These are phyloP conservation scores for Drosophila pruinosa DNA, from an alignment of 1,140 invertebrate genomes.

Conservation along the genomic window DNA sequence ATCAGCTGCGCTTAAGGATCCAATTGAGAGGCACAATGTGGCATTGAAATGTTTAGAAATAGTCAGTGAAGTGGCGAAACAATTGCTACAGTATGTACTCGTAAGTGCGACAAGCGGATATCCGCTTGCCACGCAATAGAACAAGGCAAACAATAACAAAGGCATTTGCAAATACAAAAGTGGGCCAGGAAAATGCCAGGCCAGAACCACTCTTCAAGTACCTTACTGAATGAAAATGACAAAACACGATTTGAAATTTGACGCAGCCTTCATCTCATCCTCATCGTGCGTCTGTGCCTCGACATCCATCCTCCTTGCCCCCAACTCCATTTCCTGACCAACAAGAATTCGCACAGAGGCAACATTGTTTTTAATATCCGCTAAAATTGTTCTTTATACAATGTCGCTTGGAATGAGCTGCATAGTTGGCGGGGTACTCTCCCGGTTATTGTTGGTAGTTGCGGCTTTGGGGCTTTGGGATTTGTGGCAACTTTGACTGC, in stretches of 20 bases:
- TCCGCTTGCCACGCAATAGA: constrained; percentile 65
- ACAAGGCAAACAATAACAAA: constrained; percentile 54
- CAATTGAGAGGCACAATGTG: constrained; percentile 39
- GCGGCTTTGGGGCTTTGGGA: constrained; percentile 52
- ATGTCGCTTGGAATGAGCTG: constrained; percentile 66
- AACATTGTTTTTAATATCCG: constrained; percentile 81
- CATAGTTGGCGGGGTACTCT: constrained; percentile 41
- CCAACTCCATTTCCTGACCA: constrained; percentile 24
- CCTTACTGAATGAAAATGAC: constrained; percentile 63
- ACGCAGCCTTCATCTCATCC: constrained; percentile 32
- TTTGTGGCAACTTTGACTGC: constrained; percentile 43
- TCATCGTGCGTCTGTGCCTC: background rate
- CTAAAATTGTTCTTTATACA: constrained; percentile 81
- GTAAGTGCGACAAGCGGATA: constrained; percentile 73
- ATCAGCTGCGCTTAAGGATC: constrained; percentile 27
- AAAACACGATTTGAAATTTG: constrained; percentile 75
- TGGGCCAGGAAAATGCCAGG: background rate
- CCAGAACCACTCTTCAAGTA: constrained; percentile 5
- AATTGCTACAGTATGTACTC: constrained; percentile 26
- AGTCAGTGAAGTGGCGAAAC: constrained; percentile 36
- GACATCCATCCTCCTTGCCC: background rate
- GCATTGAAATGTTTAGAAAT: constrained; percentile 18
- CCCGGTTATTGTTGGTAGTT: constrained; percentile 42
- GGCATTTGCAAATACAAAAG: constrained; percentile 18
- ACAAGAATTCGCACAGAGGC: constrained; percentile 51